These are phyloP conservation scores for Aricia artaxerxes DNA, from an alignment of 2,888 invertebrate genomes.

Conservation along the genomic window DNA sequence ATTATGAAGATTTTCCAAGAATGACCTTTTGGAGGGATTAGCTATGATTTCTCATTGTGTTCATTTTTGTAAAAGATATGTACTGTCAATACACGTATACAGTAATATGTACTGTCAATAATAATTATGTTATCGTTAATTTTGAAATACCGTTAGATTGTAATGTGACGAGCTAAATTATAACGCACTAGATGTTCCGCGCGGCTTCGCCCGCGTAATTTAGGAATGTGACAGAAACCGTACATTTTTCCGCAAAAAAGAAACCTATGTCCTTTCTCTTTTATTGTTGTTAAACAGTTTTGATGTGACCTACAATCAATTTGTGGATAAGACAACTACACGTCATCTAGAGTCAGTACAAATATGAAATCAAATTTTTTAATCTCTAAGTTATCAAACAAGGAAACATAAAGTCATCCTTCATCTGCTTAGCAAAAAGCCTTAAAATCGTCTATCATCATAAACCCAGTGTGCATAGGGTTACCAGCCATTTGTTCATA, in stretches of 20 bases:
- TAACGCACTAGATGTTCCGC: too few species aligned
- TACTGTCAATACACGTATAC: too few species aligned
- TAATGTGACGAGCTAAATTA: background rate
- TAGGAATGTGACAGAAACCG: too few species aligned
- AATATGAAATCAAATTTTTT: background rate
- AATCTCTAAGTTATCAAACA: background rate
- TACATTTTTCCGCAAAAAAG: too few species aligned
- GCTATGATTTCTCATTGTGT: too few species aligned
- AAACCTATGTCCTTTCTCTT: too few species aligned
- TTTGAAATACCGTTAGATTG: background rate
- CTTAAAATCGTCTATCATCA: background rate
- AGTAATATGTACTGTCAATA: too few species aligned
- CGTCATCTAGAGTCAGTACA: background rate
- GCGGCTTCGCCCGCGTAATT: too few species aligned
- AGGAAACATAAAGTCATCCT: slow-evolving; percentile 15
- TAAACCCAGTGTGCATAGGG: background rate
- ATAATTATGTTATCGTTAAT: background rate
- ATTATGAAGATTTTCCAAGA: too few species aligned
- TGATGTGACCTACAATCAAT: background rate
- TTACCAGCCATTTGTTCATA: background rate
- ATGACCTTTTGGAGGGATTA: too few species aligned
- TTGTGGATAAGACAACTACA: background rate
- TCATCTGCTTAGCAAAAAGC: background rate
- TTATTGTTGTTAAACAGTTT: background rate
- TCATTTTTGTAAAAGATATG: too few species aligned